phyloP scores from a whole-genome alignment of 2,113 vertebrate species.

The Mormoops blainvillei region DNA sequence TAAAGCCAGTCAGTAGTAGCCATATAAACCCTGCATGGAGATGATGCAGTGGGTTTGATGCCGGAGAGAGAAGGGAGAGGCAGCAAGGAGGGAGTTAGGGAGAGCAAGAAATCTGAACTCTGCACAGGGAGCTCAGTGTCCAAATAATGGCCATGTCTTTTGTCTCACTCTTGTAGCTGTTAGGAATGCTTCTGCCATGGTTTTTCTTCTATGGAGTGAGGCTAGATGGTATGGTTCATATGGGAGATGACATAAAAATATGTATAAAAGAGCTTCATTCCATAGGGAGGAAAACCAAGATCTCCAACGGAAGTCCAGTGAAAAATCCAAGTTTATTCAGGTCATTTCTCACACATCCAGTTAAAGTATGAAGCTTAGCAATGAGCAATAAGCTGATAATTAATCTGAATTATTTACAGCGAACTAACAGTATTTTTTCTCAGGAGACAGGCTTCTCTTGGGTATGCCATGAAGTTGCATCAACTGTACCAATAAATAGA shows the following conservation, averaged over 20 bases:
- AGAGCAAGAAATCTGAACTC: background rate
- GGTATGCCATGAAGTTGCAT: background rate
- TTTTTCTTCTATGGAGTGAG: background rate
- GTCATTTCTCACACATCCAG: background rate
- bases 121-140: background rate
- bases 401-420: background rate
- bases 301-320: background rate
- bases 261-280: background rate
- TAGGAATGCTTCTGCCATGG: background rate
- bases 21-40: background rate
- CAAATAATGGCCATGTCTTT: background rate
- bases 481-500: background rate
- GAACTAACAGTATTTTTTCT: background rate
- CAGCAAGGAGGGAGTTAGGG: background rate
- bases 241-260: background rate
- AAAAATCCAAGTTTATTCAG: background rate
- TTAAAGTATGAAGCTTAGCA: background rate
- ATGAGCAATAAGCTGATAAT: background rate
- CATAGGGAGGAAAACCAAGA: background rate
- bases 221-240: background rate
- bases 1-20: constrained; percentile 16
- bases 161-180: background rate
- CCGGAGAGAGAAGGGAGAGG: background rate
- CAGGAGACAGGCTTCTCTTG: background rate
- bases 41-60: background rate